A percentile compares a stretch with the other conserved stretches of the same genome.
phyloP scores from a whole-genome alignment of 2,888 invertebrate species.

The Lepidochrysops patricia region DNA sequence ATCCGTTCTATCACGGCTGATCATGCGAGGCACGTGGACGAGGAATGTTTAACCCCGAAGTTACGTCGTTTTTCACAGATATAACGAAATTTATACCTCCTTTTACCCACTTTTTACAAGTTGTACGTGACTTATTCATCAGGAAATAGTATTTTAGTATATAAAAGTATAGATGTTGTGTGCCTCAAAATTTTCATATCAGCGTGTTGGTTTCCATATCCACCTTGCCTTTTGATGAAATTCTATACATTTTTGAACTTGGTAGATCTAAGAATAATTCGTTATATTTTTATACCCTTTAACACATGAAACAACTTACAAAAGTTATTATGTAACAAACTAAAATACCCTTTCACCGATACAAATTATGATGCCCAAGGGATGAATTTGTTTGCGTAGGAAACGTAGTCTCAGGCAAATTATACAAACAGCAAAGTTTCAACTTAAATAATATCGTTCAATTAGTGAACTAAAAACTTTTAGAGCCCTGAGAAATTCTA shows the following conservation, averaged over 20 bases:
- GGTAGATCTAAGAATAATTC: too few species aligned
- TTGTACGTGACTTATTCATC: background rate
- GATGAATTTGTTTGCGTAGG: background rate
- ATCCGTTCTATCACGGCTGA: background rate
- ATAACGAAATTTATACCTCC: background rate
- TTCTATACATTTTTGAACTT: too few species aligned
- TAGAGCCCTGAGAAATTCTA: background rate
- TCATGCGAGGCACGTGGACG: background rate
- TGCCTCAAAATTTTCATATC: too few species aligned
- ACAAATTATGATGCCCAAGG: background rate
- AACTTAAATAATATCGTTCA: background rate
- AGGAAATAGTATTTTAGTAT: too few species aligned
- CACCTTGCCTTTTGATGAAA: too few species aligned
- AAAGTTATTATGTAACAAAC: too few species aligned
- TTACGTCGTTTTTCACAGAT: background rate
- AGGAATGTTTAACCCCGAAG: background rate
- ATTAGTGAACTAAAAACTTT: background rate
- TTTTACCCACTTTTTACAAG: background rate
- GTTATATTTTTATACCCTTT: too few species aligned
- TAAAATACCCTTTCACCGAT: background rate
- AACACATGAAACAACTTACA: too few species aligned
- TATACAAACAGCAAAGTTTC: background rate
- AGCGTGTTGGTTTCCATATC: too few species aligned
- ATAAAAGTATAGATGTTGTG: too few species aligned
- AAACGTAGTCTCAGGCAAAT: background rate